Evolutionary conservation across 1,140 invertebrate genomes (phyloP).

Genomic region (Drosophila tsacasi): DNA sequence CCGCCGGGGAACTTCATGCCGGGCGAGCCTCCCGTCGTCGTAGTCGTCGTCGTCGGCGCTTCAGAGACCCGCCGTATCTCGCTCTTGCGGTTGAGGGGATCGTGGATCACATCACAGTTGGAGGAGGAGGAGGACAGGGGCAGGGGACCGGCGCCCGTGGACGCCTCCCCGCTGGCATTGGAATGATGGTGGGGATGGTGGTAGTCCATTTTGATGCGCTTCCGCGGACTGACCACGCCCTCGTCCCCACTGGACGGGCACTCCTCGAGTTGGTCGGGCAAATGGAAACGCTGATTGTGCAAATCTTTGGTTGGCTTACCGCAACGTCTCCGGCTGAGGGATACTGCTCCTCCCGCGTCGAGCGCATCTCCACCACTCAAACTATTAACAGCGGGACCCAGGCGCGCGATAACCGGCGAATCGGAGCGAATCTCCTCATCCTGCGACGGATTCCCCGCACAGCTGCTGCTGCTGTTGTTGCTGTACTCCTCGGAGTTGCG

Average conservation of each 20-base stretch:
- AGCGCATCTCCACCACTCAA: constrained; percentile 30
- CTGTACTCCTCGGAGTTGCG: constrained; percentile 89
- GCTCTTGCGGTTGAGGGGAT: constrained; percentile 79
- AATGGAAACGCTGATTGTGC: constrained; percentile 90
- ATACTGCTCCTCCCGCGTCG: constrained; percentile 36
- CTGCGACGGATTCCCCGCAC: constrained; percentile 85
- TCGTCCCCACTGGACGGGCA: constrained; percentile 90
- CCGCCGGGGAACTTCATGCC: constrained; percentile 62
- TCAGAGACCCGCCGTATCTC: constrained; percentile 81
- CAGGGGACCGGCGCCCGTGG: constrained; percentile 48
- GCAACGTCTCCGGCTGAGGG: constrained; percentile 68
- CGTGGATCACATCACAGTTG: constrained; percentile 85
- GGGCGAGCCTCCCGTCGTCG: constrained; percentile 1
- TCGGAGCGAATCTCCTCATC: constrained; percentile 75
- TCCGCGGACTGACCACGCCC: constrained; percentile 88
- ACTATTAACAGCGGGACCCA: constrained; percentile 66
- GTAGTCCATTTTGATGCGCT: constrained; percentile 88
- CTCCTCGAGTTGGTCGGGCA: constrained; percentile 90
- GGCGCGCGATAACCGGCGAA: constrained; percentile 76
- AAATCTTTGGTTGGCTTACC: constrained; percentile 86
- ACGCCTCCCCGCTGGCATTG: constrained; percentile 81
- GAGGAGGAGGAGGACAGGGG: constrained; percentile 70
- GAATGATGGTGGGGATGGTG: constrained; percentile 80
- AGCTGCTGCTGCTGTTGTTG: constrained; percentile 70
- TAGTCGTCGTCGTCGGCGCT: neutral